Conservation (phyloP, 2,113 vertebrate genomes). For the Pan paniscus region DNA sequence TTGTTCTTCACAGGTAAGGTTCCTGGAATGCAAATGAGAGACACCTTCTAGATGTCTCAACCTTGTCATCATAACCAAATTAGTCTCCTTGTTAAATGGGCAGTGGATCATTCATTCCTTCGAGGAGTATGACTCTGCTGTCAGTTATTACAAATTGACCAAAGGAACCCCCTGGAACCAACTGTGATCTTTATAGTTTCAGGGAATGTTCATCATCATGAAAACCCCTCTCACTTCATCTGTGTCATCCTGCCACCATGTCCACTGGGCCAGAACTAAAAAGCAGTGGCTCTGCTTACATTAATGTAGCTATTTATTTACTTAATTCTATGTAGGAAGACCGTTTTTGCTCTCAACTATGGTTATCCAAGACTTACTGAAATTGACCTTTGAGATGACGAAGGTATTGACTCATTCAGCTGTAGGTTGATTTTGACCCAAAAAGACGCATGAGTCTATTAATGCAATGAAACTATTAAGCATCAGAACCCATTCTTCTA, state of each 20-base stretch:
- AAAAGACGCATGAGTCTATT: neutral
- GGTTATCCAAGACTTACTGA: conserved; percentile 1
- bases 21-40: neutral
- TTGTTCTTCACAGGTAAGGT: neutral
- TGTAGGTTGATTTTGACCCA: neutral
- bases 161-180: neutral
- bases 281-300: neutral
- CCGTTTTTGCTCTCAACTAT: neutral
- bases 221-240: conserved; percentile 48
- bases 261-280: neutral
- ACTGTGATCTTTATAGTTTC: neutral
- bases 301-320: neutral
- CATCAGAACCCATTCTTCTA: neutral
- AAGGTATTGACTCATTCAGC: neutral
- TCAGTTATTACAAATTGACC: neutral
- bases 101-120: neutral
- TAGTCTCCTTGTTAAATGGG: neutral
- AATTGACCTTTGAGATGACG: neutral
- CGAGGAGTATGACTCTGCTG: neutral
- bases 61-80: neutral
- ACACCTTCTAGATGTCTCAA: neutral
- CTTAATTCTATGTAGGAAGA: neutral
- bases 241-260: neutral
- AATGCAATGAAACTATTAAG: neutral
- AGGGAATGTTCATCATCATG: neutral